Base-by-base conservation (phyloP, 1,140 invertebrate genomes). In the Megathymus violae region DNA sequence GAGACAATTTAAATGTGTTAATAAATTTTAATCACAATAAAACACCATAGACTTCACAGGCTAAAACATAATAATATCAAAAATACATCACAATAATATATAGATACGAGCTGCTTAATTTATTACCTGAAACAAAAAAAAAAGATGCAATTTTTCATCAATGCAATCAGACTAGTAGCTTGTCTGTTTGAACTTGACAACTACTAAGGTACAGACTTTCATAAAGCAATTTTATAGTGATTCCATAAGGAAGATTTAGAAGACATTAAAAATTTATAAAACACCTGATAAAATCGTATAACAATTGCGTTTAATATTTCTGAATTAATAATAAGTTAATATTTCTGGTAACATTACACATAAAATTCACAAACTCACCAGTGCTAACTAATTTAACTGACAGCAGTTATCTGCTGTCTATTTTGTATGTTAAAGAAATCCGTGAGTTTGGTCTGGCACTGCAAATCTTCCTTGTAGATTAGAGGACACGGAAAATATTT, bases 401-500 rank as follows among this genome's bases (percentile, higher is more conserved):
- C 76, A 44, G 74, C 83, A 0, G 78, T 47, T 25, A 74, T 66
- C 40, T 80, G 77, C 22, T 77, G 80, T 62, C 63, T 64, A 41
- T 47, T 72, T 48, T 78, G 76, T 73, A 78, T 69, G 61, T 72
- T 81, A 67, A 85, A 90, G 71, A 76, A 91, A 64, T 91, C 88
- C 0, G 85, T 85, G 51, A 91, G 47, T 56, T 71, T 82, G 51
- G 76, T 88, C 56, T 91, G 88, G 47, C 58, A 71, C n/a, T 77
- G 74, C 0, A 74, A 13, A 9, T 83, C 79, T 25, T 88, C 87
- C 46, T 85, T 85, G 67, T 76, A 69, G 7, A 91, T 75, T 40
- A 89, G 65, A 43, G 86, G 88, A 36, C 88, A 91, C 0, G 87
- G 84, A 56, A 91, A 91, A 62, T 81, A 89, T 70, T 86, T 87